Base-by-base conservation (phyloP, 2,888 invertebrate genomes). In the Notocelia uddmanniana region DNA sequence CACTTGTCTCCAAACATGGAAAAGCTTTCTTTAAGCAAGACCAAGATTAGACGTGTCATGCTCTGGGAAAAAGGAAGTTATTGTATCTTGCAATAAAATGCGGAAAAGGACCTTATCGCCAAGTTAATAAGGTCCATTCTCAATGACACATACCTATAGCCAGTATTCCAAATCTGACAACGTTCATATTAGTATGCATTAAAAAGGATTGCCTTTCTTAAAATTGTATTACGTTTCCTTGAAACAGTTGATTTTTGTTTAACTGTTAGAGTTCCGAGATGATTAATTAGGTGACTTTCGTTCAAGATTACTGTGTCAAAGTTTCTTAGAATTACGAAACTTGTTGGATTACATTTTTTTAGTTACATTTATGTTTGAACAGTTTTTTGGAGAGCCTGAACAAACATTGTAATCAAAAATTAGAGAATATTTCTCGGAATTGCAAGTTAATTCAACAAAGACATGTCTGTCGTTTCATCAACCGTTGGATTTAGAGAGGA, bases 331-430 rank as follows among this genome's bases (percentile, higher is more conserved):
- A 69, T 21, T 59, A 37, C 37, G 52, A 54, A 41, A 50, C 5
- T 31, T 2, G 19, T 18, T 10, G 19, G 48, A 48, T 26, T 31
- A 9, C 31, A 34, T 19, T 52, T 19, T 41, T 19, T 8, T 8
- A 31, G 31, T 34, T 19, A 21, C 11, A n/a, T 48, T 58, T 19
- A 13, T 52, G 50, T 52, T 59, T 59, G 13, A 68, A 34, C 59
- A 37, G 37, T 50, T 68, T 37, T 50, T 11, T 1, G 21, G 10
- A 18, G 34, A 37, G n/a, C 68, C 52, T 68, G 41, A 68, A 60
- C 19, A 60, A 68, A 68, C 52, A 37, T 52, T 41, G 15, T 19
- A 54, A 68, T 68, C 68, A 26, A 21, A 19, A 52, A 64, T 64
- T 64, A 54, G 54, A 52, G 3, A 21, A 52, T 34, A 63, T 19